A percentile compares a stretch with the other conserved stretches of the same genome.
Evolutionary conservation across 2,888 invertebrate species (phyloP).

Genomic region (Cetonia aurata): DNA sequence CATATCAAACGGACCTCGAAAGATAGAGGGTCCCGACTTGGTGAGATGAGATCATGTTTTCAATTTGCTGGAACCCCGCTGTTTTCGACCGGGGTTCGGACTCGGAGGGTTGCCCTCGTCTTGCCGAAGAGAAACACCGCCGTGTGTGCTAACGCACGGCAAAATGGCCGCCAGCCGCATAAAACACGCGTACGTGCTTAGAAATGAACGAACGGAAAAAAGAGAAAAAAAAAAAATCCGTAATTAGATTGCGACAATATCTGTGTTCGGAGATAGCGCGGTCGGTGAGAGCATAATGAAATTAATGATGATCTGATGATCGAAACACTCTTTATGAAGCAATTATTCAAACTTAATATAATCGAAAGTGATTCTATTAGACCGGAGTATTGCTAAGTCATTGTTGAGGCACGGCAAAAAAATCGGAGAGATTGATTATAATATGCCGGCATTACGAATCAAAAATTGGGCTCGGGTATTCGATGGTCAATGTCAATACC

Average conservation of each 20-base stretch:
- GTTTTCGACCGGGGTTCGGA: conserved; percentile 57
- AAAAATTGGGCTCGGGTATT: conserved; percentile 58
- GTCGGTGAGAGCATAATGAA: conserved; percentile 41
- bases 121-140: conserved; percentile 8
- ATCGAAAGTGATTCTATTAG: conserved; percentile 67
- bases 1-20: conserved; percentile 44
- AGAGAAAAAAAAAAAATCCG: conserved; percentile 6
- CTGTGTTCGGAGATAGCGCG: conserved; percentile 28
- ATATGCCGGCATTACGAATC: conserved; percentile 62
- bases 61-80: conserved; percentile 62
- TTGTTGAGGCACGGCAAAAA: conserved; percentile 53
- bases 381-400: conserved; percentile 62
- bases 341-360: conserved; percentile 65
- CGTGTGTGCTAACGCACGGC: conserved; percentile 20
- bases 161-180: conserved; percentile 41
- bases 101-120: conserved; percentile 38
- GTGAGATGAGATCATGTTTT: conserved; percentile 61
- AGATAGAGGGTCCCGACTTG: conserved; percentile 46
- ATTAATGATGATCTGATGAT: conserved; percentile 45
- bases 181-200: conserved; percentile 32
- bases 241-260: conserved; percentile 43
- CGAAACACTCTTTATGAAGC: conserved; percentile 55
- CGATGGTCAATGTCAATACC: conserved; percentile 54
- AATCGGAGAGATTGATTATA: conserved; percentile 61
- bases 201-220: conserved; percentile 15